These are phyloP conservation scores for Micrastur ruficollis DNA, from an alignment of 2,797 vertebrate genomes.

Conservation along the genomic window DNA sequence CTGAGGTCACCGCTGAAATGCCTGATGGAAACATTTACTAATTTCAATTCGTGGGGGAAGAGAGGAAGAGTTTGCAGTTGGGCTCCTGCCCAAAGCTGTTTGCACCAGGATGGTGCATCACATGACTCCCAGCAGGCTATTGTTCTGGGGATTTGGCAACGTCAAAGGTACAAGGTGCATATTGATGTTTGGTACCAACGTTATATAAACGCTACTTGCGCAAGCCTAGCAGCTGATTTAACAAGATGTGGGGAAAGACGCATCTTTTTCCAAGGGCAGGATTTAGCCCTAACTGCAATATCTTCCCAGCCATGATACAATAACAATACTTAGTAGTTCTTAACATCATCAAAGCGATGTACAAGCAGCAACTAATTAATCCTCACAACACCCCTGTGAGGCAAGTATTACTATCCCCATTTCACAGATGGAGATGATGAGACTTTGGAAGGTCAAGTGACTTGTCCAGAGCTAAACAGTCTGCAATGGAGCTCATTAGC, in stretches of 20 bases:
- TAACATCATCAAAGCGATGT: conserved; percentile 60
- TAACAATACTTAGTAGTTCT: conserved; percentile 56
- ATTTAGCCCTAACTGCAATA: conserved; percentile 21
- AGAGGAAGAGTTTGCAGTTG: neutral
- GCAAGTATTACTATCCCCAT: conserved; percentile 44
- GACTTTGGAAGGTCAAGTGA: conserved; percentile 20
- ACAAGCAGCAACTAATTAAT: conserved; percentile 57
- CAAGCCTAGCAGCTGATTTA: conserved; percentile 15
- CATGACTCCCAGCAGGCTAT: neutral
- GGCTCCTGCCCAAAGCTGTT: neutral
- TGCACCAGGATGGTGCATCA: neutral
- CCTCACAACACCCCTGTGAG: conserved; percentile 56
- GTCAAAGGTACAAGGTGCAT: neutral
- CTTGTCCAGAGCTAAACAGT: conserved; percentile 30
- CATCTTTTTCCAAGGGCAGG: conserved; percentile 24
- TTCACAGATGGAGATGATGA: conserved; percentile 1
- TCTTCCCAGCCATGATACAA: conserved; percentile 25
- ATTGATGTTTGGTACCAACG: conserved; percentile 4
- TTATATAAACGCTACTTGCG: conserved; percentile 24
- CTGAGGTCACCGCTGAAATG: neutral
- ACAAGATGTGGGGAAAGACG: conserved; percentile 7
- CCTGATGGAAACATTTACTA: neutral
- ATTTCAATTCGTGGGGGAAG: neutral
- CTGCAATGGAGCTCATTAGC: conserved; percentile 11
- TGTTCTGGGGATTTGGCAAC: conserved; percentile 19